Percentiles rank a stretch among this genome's conserved stretches.
phyloP scores from a whole-genome alignment of 2,113 vertebrate genomes.

The Motacilla tschutschensis region DNA sequence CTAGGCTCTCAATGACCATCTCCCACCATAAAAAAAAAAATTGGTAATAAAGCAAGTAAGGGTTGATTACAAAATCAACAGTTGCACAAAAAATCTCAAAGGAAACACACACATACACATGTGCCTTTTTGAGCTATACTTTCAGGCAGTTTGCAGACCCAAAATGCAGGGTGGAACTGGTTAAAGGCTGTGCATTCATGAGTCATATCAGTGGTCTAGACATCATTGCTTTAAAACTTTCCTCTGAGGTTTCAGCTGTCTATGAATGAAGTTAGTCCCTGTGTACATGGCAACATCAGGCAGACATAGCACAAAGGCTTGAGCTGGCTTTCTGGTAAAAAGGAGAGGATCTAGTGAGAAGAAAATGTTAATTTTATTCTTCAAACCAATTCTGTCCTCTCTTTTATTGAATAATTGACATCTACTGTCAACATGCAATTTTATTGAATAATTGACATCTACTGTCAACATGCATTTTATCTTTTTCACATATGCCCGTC shows the following conservation, averaged over 20 bases:
- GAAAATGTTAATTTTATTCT: neutral
- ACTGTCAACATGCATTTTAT: neutral
- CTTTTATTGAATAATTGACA: neutral
- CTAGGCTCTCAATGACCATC: neutral
- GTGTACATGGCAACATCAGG: neutral
- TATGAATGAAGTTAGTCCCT: neutral
- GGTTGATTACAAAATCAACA: neutral
- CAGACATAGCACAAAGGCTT: neutral
- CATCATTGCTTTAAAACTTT: conserved; percentile 15
- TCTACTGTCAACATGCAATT: neutral
- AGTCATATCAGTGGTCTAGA: conserved; percentile 49
- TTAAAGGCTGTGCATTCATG: conserved; percentile 13
- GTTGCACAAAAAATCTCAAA: neutral
- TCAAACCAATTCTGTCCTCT: neutral
- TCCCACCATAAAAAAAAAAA: neutral
- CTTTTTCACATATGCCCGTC: neutral
- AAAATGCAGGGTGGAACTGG: conserved; percentile 9
- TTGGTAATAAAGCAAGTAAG: neutral
- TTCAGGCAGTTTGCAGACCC: conserved; percentile 14
- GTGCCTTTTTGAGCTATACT: neutral
- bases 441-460: neutral
- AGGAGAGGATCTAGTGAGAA: neutral
- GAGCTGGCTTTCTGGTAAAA: neutral
- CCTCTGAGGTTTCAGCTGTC: conserved; percentile 28
- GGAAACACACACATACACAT: neutral